phyloP scores from a whole-genome alignment of 2,888 invertebrate genomes.

The Leucophenga montana region DNA sequence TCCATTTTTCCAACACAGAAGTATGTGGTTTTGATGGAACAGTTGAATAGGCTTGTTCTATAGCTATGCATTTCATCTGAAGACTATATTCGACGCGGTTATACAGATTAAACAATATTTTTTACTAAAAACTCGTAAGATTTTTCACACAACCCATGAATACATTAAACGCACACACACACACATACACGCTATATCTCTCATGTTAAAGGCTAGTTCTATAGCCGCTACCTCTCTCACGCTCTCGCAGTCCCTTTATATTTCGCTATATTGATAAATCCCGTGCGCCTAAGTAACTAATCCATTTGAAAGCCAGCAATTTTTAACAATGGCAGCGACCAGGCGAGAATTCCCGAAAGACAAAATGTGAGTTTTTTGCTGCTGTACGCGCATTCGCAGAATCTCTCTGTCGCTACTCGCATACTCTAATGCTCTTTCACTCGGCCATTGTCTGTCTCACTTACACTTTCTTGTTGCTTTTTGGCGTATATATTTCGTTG shows the following conservation, averaged over 20 bases:
- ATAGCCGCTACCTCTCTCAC: constrained; percentile 6
- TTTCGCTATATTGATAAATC: constrained; percentile 13
- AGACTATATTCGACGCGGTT: too few relatives aligned
- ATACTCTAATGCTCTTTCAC: not conserved
- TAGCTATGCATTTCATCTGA: too few relatives aligned
- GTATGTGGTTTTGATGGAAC: too few relatives aligned
- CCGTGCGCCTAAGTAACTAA: constrained; percentile 45
- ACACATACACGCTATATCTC: not conserved
- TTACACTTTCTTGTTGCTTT: constrained; percentile 6
- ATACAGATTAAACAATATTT: too few relatives aligned
- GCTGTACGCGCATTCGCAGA: too few relatives aligned
- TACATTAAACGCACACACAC: not conserved
- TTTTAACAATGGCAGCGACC: constrained; percentile 52
- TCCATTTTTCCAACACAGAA: too few relatives aligned
- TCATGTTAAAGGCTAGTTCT: too few relatives aligned
- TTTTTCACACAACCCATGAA: not conserved
- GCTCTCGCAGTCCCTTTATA: constrained; percentile 35
- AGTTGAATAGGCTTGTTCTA: too few relatives aligned
- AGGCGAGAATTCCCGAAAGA: constrained; percentile 41
- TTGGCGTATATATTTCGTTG: not conserved
- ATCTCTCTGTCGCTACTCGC: too few relatives aligned
- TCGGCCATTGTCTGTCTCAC: constrained; percentile 13
- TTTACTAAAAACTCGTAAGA: not conserved
- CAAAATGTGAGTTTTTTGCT: too few relatives aligned
- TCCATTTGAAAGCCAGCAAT: constrained; percentile 59